These are phyloP conservation scores for Ormyrus pomaceus DNA, from an alignment of 2,888 invertebrate genomes.

Conservation along the genomic window DNA sequence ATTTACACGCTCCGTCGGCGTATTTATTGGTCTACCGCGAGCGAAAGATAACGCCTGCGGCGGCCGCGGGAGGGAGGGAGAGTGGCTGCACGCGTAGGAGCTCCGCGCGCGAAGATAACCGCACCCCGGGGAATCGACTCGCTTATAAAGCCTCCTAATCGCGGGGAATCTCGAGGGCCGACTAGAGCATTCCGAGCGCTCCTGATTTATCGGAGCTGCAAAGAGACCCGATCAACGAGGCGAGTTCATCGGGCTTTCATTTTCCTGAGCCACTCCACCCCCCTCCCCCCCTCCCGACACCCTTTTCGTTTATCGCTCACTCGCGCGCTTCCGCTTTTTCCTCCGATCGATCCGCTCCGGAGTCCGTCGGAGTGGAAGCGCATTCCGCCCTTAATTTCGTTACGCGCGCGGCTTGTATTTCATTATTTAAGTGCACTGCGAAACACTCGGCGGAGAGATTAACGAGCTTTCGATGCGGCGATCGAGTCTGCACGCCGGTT, in stretches of 20 bases:
- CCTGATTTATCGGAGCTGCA: slow-evolving; percentile 70
- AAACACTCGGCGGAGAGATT: no score
- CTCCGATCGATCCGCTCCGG: background rate
- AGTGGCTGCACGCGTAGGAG: slow-evolving; percentile 61
- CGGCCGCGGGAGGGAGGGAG: background rate
- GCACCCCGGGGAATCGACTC: slow-evolving; percentile 68
- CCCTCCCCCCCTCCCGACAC: background rate
- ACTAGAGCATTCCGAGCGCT: slow-evolving; percentile 66
- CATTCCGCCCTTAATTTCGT: no score
- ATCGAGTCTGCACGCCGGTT: no score
- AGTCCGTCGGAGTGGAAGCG: no score
- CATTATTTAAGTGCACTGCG: no score
- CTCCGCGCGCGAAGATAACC: slow-evolving; percentile 72
- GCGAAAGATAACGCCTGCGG: slow-evolving; percentile 65
- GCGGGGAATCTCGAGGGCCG: slow-evolving; percentile 70
- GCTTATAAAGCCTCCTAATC: slow-evolving; percentile 71
- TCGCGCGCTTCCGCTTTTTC: background rate
- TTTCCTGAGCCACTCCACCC: slow-evolving; percentile 25
- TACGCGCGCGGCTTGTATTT: background rate
- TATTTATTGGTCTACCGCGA: slow-evolving; percentile 66
- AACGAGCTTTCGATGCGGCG: no score
- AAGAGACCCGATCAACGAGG: slow-evolving; percentile 70
- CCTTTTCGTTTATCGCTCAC: background rate
- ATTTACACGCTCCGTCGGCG: slow-evolving; percentile 56
- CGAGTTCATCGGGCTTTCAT: slow-evolving; percentile 64